Evolutionary conservation across 2,888 invertebrate species (phyloP), one percentile per base, ranked within the genome.

Genomic region (Aleiodes alternator): DNA sequence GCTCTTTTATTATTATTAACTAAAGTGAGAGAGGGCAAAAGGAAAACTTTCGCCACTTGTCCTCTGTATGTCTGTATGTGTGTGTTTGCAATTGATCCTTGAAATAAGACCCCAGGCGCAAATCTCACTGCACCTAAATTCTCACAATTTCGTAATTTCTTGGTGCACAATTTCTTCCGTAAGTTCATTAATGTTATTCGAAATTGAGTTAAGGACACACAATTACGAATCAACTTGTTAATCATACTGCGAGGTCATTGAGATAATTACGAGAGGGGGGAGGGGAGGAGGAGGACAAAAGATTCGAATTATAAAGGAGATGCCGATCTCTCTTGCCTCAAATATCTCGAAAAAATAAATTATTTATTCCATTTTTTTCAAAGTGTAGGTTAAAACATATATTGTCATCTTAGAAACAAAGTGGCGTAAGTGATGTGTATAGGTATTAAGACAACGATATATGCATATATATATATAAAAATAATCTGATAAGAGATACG

Each of bases 81-180:
- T 50, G 51, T 34, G 31, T 72, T 50, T 69, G 66, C 50, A 70
- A 66, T 72, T 66, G 72, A 72, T 72, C 72, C 72, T 72, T 72
- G 72, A 72, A 72, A 48, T 61, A 50, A 53, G 55, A 69, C 69
- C 56, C 56, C 56, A 70, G 57, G 43, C 70, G 14, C 38, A 34
- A 70, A 57, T 70, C 43, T 56, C 56, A 11, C 69, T 38, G 38
- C 61, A 61, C 31, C 38, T 5, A 61, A 6, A 14, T 61, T 59
- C 12, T 50, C 72, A 8, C 53, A 12, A 56, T 71, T 43, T 71
- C 48, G 38, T 57, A 48, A 48, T 16, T n/a, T 50, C 16, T 70
- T 43, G 61, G 6, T 14, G 43, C 14, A 48, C 43, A 64, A 64
- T 64, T 64, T 64, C 64, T 64, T 64, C 64, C 48, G 64, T 64